phyloP scores from a whole-genome alignment of 2,113 vertebrate species.

The Alces alces region DNA sequence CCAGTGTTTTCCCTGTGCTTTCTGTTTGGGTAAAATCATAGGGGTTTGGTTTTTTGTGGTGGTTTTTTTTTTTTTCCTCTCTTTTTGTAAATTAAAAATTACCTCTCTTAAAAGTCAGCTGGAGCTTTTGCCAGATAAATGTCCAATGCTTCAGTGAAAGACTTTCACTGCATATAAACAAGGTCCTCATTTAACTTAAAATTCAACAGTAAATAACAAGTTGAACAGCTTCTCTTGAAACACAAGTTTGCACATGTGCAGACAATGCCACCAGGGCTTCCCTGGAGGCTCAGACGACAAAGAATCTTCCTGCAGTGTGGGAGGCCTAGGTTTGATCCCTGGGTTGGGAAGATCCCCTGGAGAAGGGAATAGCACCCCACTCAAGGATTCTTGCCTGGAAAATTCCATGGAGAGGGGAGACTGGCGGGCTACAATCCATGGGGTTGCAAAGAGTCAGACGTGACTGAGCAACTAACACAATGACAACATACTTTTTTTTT shows the following conservation, averaged over 20 bases:
- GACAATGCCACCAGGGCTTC: neutral
- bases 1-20: neutral
- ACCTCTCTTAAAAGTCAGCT: slow-evolving; percentile 39
- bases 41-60: neutral
- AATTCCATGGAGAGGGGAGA: neutral
- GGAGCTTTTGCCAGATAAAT: slow-evolving; percentile 37
- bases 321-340: neutral
- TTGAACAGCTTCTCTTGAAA: neutral
- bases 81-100: slow-evolving; percentile 28
- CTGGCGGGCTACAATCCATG: neutral
- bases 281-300: neutral
- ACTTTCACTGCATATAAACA: slow-evolving; percentile 32
- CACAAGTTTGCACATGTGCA: neutral
- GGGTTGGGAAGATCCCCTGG: neutral
- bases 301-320: neutral
- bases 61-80: neutral
- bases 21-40: slow-evolving; percentile 26
- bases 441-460: neutral
- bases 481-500: neutral
- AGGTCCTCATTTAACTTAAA: slow-evolving; percentile 33
- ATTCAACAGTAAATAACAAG: slow-evolving; percentile 2
- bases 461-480: neutral
- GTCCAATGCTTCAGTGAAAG: slow-evolving; percentile 28
- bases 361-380: neutral
- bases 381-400: neutral